A percentile compares a stretch with the other conserved stretches of the same genome.
Evolutionary conservation across 2,113 vertebrate species (phyloP).

Genomic region (Delphinapterus leucas): DNA sequence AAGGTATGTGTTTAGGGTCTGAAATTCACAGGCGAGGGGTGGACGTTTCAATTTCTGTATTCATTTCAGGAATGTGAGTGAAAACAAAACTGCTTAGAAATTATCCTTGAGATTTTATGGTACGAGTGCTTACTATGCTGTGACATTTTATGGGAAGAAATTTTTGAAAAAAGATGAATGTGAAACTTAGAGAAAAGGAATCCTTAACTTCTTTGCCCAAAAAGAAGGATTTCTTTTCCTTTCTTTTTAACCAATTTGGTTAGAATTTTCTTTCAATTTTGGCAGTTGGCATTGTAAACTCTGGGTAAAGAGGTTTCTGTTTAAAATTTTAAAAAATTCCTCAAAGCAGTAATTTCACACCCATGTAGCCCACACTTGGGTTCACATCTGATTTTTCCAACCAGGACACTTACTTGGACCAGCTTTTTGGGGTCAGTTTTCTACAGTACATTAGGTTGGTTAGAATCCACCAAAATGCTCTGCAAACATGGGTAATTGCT

Average conservation of each 20-base stretch:
- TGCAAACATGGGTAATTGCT: not conserved
- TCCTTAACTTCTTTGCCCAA: not conserved
- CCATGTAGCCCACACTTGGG: not conserved
- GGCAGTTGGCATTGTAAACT: not conserved
- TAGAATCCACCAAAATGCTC: not conserved
- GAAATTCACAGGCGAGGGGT: not conserved
- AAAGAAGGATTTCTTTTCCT: not conserved
- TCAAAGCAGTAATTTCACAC: not conserved
- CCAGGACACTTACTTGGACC: not conserved
- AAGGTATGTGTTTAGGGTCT: not conserved
- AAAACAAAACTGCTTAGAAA: conserved; percentile 28
- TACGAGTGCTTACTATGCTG: not conserved
- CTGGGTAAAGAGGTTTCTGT: conserved; percentile 12
- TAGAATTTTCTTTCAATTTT: conserved; percentile 14
- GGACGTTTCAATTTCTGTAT: conserved; percentile 14
- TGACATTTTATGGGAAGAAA: not conserved
- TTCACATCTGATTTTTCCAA: not conserved
- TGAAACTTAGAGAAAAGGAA: conserved; percentile 30
- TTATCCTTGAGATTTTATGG: conserved; percentile 31
- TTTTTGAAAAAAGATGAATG: not conserved
- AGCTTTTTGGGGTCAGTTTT: not conserved
- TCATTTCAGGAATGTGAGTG: conserved; percentile 32
- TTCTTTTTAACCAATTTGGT: not conserved
- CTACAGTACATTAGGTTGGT: not conserved
- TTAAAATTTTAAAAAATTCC: conserved; percentile 8